Base-by-base conservation (phyloP, 2,888 invertebrate species). In the Pterobdella sp. region DNA sequence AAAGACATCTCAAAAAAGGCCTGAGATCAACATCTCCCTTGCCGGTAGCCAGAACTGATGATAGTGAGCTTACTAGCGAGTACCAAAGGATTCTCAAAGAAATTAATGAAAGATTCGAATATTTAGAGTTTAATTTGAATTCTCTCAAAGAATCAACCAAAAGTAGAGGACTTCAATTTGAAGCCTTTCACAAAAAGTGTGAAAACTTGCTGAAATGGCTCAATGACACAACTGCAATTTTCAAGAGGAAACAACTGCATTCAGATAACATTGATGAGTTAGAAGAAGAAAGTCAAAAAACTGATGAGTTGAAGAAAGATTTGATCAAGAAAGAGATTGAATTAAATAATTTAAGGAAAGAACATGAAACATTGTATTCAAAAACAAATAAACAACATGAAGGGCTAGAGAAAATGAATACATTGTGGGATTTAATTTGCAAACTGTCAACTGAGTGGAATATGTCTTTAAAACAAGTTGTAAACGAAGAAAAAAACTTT, bases 401-500 rank as follows among this genome's bases (percentile, higher is more conserved):
- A 72, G 90, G 91, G 77, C 93, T 94, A 85, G 87, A 87, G 76
- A 89, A 90, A 79, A 83, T 94, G n/a, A 26, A 56, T 4, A n/a
- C 60, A 7, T 26, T 26, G n/a, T 56, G 60, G 60, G 60, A 56
- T 22, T 56, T 22, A 26, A 56, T 56, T 26, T 56, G 60, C n/a
- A 56, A 56, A n/a, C 60, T 56, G 60, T 82, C 82, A 10, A 81
- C 81, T 72, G 80, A 82, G 71, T 78, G 80, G 32, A 79, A 80
- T 10, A 71, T 74, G 60, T 65, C 73, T 4, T 75, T 83, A 70
- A 80, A 80, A 71, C 81, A 80, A n/a, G 76, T 82, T 66, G 80
- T 92, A 83, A 91, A 93, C 80, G 91, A 93, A 81, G 88, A 94
- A 82, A 91, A 92, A 79, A 92, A 93, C 83, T 93, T 96, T 88